These are phyloP conservation scores for Yoshiicerus persimilis DNA, from an alignment of 1,140 invertebrate species.

Conservation along the genomic window DNA sequence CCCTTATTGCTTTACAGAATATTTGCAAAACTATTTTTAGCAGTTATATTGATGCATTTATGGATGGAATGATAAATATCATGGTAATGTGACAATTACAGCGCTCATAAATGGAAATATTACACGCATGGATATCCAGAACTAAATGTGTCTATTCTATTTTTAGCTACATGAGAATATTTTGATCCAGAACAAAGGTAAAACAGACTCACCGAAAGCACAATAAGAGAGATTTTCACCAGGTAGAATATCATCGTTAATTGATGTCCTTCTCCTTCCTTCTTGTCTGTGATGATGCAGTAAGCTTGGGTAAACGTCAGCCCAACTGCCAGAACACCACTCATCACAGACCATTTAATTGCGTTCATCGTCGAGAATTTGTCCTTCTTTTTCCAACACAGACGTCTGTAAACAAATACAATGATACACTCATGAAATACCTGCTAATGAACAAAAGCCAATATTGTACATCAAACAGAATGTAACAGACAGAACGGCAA, in stretches of 20 bases:
- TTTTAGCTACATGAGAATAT: neutral
- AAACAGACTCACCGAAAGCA: conserved; percentile 31
- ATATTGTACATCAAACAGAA: no score
- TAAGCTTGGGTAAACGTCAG: conserved; percentile 29
- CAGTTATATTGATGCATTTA: no score
- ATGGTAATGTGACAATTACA: no score
- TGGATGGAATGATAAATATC: no score
- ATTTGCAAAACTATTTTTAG: no score
- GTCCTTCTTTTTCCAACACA: conserved; percentile 48
- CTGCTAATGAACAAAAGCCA: no score
- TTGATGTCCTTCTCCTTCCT: neutral
- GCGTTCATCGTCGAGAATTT: conserved; percentile 42
- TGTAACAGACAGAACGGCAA: no score
- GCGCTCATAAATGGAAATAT: no score
- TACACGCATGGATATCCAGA: neutral
- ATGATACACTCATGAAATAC: neutral
- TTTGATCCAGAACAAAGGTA: neutral
- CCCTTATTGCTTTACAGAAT: no score
- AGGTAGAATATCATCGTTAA: conserved; percentile 1
- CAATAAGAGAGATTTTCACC: conserved; percentile 30
- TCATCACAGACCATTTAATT: conserved; percentile 42
- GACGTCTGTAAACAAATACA: conserved; percentile 16
- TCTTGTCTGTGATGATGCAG: neutral
- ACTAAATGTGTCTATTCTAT: neutral
- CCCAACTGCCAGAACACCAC: conserved; percentile 32